Evolutionary conservation across 1,140 invertebrate genomes (phyloP), one percentile per base, ranked within the genome.

Genomic region (Aplysia californica): DNA sequence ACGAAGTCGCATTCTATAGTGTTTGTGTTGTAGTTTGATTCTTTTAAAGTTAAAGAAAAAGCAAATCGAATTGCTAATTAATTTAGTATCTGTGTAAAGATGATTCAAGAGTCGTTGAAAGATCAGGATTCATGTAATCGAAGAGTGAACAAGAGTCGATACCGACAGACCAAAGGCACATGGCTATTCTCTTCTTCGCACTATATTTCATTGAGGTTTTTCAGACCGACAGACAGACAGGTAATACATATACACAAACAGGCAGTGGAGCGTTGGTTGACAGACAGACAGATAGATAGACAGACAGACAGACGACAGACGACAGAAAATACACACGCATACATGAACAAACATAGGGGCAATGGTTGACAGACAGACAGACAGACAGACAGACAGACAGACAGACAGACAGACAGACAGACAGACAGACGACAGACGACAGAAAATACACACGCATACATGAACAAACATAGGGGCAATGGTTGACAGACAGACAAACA

Each of bases 161-260:
- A n/a, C n/a, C n/a, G n/a, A n/a, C n/a, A n/a, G n/a, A n/a, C n/a
- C n/a, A n/a, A n/a, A n/a, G n/a, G n/a, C n/a, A n/a, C n/a, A n/a
- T n/a, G n/a, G n/a, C n/a, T n/a, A n/a, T n/a, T n/a, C n/a, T n/a
- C n/a, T n/a, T n/a, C n/a, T n/a, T n/a, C n/a, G n/a, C n/a, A n/a
- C n/a, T n/a, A n/a, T n/a, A n/a, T n/a, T n/a, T n/a, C n/a, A n/a
- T n/a, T n/a, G n/a, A n/a, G n/a, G n/a, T n/a, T n/a, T n/a, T n/a
- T n/a, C 23, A 56, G 69, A 71, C 23, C 29, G 69, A 71, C 20
- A 56, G 69, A 71, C 20, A 71, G 69, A 71, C n/a, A 50, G 44
- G n/a, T 50, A 50, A 50, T 10, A 50, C 44, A 50, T 10, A 50
- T 0, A 71, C 20, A 71, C 21, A 56, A 23, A 56, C 26, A 61